A percentile compares a stretch with the other conserved stretches of the same genome.
phyloP scores from a whole-genome alignment of 2,797 vertebrate species.

The Falco novaeseelandiae region DNA sequence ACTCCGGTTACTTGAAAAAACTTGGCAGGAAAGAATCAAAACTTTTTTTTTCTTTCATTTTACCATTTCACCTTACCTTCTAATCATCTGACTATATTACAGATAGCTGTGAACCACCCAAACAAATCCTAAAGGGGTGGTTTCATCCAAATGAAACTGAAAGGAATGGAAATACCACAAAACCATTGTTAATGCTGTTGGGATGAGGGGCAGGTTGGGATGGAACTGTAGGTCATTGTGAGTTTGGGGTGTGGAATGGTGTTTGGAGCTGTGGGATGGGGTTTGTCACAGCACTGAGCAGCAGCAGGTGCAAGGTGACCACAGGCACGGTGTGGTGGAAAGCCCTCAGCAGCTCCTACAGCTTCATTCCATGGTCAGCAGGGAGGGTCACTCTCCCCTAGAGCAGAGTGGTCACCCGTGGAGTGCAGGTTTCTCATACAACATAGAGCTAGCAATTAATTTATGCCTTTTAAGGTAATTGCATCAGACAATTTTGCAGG shows the following conservation, averaged over 20 bases:
- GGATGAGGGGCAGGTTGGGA: neutral
- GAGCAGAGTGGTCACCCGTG: neutral
- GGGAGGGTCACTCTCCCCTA: neutral
- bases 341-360: neutral
- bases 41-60: neutral
- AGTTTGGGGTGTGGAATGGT: neutral
- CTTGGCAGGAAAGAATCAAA: neutral
- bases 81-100: neutral
- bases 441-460: neutral
- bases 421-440: neutral
- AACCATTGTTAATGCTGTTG: neutral
- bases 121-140: neutral
- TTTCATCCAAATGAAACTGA: neutral
- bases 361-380: neutral
- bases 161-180: neutral
- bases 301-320: neutral
- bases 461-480: neutral
- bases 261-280: neutral
- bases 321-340: accelerated
- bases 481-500: neutral
- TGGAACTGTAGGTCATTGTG: neutral
- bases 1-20: neutral
- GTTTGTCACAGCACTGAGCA: neutral
- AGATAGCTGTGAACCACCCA: neutral
- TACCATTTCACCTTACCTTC: neutral